phyloP scores from a whole-genome alignment of 2,797 vertebrate species.

The Spinus olivaceus region DNA sequence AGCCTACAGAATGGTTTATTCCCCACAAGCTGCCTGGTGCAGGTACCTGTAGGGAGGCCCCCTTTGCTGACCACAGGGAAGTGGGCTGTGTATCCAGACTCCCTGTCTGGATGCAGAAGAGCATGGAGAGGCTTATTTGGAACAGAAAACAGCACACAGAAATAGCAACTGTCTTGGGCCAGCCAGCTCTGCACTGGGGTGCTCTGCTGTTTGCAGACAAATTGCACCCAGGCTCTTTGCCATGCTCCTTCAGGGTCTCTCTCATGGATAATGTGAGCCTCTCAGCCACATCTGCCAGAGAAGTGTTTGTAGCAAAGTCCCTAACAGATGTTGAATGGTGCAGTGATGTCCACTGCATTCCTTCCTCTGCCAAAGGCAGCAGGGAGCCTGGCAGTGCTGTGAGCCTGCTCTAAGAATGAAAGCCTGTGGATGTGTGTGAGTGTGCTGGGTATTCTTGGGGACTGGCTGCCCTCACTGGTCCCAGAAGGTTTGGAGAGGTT shows the following conservation, averaged over 20 bases:
- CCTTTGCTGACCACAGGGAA: not conserved
- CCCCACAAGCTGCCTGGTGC: not conserved
- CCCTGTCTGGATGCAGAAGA: not conserved
- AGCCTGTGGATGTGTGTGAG: not conserved
- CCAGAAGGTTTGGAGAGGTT: not conserved
- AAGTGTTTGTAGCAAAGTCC: not conserved
- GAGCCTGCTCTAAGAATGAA: not conserved
- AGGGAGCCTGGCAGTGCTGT: not conserved
- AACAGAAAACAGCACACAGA: not conserved
- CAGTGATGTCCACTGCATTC: not conserved
- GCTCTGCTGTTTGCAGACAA: not conserved
- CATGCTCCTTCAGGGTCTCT: not conserved
- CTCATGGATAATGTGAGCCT: not conserved
- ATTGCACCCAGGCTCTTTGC: not conserved
- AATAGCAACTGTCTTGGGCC: not conserved
- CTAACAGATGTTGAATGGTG: not conserved
- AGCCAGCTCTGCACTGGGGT: not conserved
- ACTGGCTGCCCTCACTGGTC: not conserved
- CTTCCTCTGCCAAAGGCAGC: not conserved
- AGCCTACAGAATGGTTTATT: not conserved
- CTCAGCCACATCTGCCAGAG: not conserved
- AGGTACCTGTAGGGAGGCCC: not conserved
- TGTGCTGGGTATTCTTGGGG: accelerated
- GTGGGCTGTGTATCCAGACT: not conserved
- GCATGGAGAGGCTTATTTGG: not conserved